Percentiles rank a stretch among this genome's conserved stretches.
phyloP scores from a whole-genome alignment of 2,113 vertebrate genomes.

The Electrona antarctica region DNA sequence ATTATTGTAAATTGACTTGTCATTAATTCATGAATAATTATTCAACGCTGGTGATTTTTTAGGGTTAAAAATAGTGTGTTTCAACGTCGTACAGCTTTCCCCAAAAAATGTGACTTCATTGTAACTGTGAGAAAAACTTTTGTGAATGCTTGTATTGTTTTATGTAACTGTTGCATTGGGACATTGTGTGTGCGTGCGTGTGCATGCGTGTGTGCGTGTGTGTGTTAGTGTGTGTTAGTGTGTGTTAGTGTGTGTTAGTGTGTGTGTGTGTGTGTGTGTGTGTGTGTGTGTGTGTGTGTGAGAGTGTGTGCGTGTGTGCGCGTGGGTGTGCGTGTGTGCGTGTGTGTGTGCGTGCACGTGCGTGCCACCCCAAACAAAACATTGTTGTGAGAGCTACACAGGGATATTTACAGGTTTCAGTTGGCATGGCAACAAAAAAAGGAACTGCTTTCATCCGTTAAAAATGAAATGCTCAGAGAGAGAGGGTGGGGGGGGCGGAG shows the following conservation, averaged over 20 bases:
- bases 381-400: slow-evolving; percentile 37
- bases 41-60: too few relatives aligned
- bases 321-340: neutral
- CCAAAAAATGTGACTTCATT: too few relatives aligned
- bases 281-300: neutral
- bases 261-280: neutral
- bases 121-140: too few relatives aligned
- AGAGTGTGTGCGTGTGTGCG: neutral
- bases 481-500: slow-evolving; percentile 3
- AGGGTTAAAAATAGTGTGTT: too few relatives aligned
- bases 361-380: slow-evolving; percentile 40
- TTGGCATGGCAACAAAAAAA: slow-evolving; percentile 78
- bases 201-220: neutral
- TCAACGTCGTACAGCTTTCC: too few relatives aligned
- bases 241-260: neutral
- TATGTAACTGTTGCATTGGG: too few relatives aligned
- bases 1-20: too few relatives aligned
- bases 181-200: neutral
- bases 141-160: too few relatives aligned
- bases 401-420: slow-evolving; percentile 75
- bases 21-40: too few relatives aligned
- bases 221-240: neutral
- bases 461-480: slow-evolving; percentile 45
- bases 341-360: neutral
- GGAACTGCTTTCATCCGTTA: slow-evolving; percentile 68